Evolutionary conservation across 2,113 vertebrate genomes (phyloP), one percentile per base, ranked within the genome.

Genomic region (Alexandromys fortis): DNA sequence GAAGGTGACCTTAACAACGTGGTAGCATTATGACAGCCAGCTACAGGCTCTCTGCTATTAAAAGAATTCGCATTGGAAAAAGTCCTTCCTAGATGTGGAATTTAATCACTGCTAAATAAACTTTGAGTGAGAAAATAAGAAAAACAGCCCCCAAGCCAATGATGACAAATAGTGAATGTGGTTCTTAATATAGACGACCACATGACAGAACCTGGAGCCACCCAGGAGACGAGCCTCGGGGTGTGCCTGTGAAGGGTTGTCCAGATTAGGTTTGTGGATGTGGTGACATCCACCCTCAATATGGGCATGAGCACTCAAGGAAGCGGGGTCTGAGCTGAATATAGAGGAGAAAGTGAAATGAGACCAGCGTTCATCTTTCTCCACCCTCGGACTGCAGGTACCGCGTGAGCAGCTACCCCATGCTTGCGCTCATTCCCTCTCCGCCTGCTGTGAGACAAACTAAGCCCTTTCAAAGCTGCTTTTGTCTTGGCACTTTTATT

Each of bases 31-130:
- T 63, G 61, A 67, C 9, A 47, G 61, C 28, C 45, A 16, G 86
- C 83, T 95, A 42, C 35, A 89, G 33, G 65, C 52, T 77, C 33
- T 47, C 8, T 35, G 55, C 42, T 42, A 47, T 35, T 68, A 87
- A 93, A 68, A 70, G 19, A 79, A 85, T 6, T 93, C 75, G 6
- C 33, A 7, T 26, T 91, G 45, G 67, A 91, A 76, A 93, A 85
- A 91, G 91, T 9, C 24, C 13, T 78, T 65, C 19, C 14, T 79
- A 47, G 35, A 73, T 38, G 49, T 4, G 65, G 45, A 78, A 11
- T 92, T 77, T 86, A 72, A 81, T 77, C 17, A 81, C 26, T 28
- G 33, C 49, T 73, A 58, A 89, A 83, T 94, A 90, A 94, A 49
- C 14, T 49, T 13, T 13, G 42, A 78, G 12, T 92, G 49, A 93